Percentiles rank a stretch among this genome's conserved stretches.
Conservation (phyloP, 1,140 invertebrate species). For the Lutraria rhynchaena region DNA sequence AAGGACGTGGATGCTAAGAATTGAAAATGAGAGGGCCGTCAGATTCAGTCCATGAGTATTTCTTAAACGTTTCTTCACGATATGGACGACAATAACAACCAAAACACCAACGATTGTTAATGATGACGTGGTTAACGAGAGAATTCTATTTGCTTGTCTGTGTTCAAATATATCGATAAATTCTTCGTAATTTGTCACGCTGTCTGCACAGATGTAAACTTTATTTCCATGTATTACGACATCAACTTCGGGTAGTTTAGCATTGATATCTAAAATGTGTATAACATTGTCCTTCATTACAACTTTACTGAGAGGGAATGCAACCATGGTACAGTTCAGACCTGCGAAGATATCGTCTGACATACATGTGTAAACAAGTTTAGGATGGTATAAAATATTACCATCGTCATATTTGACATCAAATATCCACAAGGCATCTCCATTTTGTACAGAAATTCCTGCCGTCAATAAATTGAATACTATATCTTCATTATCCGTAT, state of each 20-base stretch:
- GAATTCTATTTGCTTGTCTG: not conserved
- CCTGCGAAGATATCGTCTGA: not conserved
- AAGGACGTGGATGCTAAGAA: constrained; percentile 15
- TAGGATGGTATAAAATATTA: not conserved
- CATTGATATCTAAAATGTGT: not conserved
- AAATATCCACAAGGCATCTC: no score
- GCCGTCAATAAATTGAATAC: no score
- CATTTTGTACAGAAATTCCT: not conserved
- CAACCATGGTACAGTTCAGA: constrained; percentile 19
- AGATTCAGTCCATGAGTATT: constrained; percentile 42
- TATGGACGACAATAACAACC: constrained; percentile 8
- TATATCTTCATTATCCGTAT: no score
- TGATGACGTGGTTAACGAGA: constrained; percentile 26
- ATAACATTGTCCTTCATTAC: not conserved
- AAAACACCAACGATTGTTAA: not conserved
- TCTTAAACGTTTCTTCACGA: not conserved
- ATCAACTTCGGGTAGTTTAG: not conserved
- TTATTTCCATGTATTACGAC: not conserved
- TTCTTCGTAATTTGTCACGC: not conserved
- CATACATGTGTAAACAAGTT: not conserved
- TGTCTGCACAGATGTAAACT: constrained; percentile 19
- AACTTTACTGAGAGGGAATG: not conserved
- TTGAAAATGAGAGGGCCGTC: constrained; percentile 10
- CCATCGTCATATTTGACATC: not conserved
- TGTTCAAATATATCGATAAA: constrained; percentile 10